These are phyloP conservation scores for Luidia sarsii DNA, from an alignment of 53 echinoderm and acorn worm species.

Conservation along the genomic window DNA sequence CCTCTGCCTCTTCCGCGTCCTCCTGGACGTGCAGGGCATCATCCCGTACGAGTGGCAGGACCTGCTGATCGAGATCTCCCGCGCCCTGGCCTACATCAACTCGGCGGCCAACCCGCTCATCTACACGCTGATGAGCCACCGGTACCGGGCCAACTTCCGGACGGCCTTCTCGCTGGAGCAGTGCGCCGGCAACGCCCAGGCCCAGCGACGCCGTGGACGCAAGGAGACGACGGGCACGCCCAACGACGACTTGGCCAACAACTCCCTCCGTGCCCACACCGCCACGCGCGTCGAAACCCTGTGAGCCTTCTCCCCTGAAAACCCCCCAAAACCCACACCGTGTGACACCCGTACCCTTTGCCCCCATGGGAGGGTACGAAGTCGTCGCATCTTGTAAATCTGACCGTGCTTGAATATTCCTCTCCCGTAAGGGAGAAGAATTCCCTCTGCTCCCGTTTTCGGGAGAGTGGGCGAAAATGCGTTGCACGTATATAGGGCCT, in stretches of 20 bases:
- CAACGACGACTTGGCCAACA: constrained; percentile 15
- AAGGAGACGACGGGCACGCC: background rate
- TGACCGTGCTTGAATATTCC: no score
- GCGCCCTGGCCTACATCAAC: constrained; percentile 41
- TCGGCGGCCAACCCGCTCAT: constrained; percentile 55
- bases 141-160: constrained; percentile 42
- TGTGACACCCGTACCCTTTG: no score
- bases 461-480: no score
- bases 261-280: constrained; percentile 5
- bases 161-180: constrained; percentile 10
- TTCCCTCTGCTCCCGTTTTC: no score
- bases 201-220: constrained; percentile 6
- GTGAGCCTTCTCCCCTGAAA: no score
- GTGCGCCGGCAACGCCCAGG: background rate
- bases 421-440: no score
- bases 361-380: no score
- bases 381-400: no score
- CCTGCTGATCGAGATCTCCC: constrained; percentile 14
- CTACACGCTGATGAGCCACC: constrained; percentile 48
- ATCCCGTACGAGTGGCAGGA: constrained; percentile 13
- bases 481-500: no score
- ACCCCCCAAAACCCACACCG: no score
- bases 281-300: constrained; percentile 27
- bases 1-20: constrained; percentile 28
- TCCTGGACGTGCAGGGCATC: constrained; percentile 10